These are phyloP conservation scores for Agraylea sexmaculata DNA, from an alignment of 1,140 invertebrate species.

Conservation along the genomic window DNA sequence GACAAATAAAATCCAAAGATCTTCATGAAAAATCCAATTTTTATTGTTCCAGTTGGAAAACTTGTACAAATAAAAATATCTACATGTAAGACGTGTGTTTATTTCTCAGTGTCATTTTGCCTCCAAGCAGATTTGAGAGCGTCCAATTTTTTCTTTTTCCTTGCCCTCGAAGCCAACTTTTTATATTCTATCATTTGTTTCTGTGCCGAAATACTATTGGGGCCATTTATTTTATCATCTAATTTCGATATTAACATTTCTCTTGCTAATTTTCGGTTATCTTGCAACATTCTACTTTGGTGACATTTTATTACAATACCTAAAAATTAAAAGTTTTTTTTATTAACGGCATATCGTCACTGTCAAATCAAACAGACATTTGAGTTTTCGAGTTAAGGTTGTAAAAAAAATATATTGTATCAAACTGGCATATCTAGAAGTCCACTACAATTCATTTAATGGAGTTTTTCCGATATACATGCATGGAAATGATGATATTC, in stretches of 20 bases:
- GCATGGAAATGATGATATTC: not conserved
- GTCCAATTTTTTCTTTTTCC: conserved; percentile 42
- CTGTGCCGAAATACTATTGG: conserved; percentile 56
- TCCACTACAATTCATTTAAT: not conserved
- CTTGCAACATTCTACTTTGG: conserved; percentile 54
- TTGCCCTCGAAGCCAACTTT: conserved; percentile 31
- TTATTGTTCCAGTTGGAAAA: conserved; percentile 17
- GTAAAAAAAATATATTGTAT: not conserved
- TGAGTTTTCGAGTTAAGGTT: not conserved
- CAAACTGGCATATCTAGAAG: not conserved
- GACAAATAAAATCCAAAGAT: conserved; percentile 17
- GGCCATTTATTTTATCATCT: conserved; percentile 58
- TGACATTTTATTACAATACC: conserved; percentile 74
- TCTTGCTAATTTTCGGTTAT: conserved; percentile 65
- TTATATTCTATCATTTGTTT: conserved; percentile 42
- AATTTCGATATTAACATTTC: conserved; percentile 55
- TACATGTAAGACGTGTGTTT: conserved; percentile 15
- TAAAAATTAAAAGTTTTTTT: conserved; percentile 18
- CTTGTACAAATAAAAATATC: conserved; percentile 22
- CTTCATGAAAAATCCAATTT: conserved; percentile 17
- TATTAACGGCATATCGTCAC: not conserved
- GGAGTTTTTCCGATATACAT: not conserved
- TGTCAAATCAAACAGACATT: not conserved
- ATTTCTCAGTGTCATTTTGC: conserved; percentile 30
- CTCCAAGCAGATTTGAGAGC: conserved; percentile 45